Conservation (phyloP, 2,797 vertebrate species). For the Sebastes matsubarae region DNA sequence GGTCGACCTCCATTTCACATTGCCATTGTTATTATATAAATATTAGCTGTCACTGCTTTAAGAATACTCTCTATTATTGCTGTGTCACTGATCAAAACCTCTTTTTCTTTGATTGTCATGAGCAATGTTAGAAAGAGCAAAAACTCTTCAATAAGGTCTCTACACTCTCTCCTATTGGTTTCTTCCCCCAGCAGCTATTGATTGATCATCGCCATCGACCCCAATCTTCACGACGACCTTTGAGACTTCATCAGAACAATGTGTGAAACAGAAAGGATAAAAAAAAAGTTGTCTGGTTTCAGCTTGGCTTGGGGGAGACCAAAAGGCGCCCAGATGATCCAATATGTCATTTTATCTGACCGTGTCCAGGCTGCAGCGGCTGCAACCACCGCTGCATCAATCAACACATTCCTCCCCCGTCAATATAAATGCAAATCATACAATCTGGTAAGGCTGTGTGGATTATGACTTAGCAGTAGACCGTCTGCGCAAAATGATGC, state of each 20-base stretch:
- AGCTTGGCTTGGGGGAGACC: background rate
- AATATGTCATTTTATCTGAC: constrained; percentile 49
- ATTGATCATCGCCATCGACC: constrained; percentile 16
- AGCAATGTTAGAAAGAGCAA: background rate
- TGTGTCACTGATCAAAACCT: background rate
- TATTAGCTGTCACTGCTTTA: background rate
- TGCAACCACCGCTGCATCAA: constrained; percentile 36
- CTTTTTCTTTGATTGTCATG: background rate
- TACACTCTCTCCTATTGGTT: constrained; percentile 1
- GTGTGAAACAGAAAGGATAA: constrained; percentile 1
- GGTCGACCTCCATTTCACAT: background rate
- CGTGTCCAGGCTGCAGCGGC: constrained; percentile 26
- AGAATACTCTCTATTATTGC: background rate
- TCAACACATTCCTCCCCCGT: constrained; percentile 32
- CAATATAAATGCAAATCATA: constrained; percentile 75
- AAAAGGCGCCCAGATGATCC: constrained; percentile 24
- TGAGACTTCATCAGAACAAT: constrained; percentile 3
- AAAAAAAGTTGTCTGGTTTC: background rate
- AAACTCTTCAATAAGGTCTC: constrained; percentile 12
- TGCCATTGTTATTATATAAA: background rate
- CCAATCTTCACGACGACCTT: constrained; percentile 4
- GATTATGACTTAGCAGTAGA: constrained; percentile 40
- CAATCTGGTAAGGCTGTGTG: constrained; percentile 34
- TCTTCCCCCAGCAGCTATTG: constrained; percentile 19
- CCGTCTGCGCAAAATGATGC: constrained; percentile 35